These are phyloP conservation scores for Sycophila sp. DNA, from an alignment of 1,140 invertebrate genomes.

Conservation along the genomic window DNA sequence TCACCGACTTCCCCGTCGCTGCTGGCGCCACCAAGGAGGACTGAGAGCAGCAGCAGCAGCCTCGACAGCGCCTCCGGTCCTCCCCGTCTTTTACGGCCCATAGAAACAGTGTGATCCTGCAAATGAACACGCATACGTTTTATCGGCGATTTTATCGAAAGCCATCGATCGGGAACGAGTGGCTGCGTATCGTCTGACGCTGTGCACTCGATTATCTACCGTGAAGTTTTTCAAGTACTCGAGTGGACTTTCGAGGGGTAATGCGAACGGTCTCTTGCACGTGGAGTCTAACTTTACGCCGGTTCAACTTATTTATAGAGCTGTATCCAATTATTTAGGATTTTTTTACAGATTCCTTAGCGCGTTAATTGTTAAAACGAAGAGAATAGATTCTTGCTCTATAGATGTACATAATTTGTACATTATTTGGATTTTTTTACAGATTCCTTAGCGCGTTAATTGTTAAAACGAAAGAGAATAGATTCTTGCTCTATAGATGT, in stretches of 20 bases:
- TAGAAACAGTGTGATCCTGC: slow-evolving; percentile 54
- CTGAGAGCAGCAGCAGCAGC: slow-evolving; percentile 55
- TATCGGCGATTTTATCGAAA: not conserved
- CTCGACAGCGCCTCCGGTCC: slow-evolving; percentile 44
- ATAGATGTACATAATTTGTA: too few relatives aligned
- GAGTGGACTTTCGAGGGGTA: not conserved
- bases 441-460: too few relatives aligned
- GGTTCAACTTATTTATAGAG: too few relatives aligned
- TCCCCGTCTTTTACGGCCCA: slow-evolving; percentile 61
- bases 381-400: too few relatives aligned
- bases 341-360: too few relatives aligned
- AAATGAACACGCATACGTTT: slow-evolving; percentile 33
- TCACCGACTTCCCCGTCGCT: slow-evolving; percentile 60
- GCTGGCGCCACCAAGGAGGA: slow-evolving; percentile 49
- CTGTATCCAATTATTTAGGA: too few relatives aligned
- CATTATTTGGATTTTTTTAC: too few relatives aligned
- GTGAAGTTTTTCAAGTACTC: not conserved
- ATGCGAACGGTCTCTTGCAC: not conserved
- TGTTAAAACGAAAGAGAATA: too few relatives aligned
- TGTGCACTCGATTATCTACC: too few relatives aligned
- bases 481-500: too few relatives aligned
- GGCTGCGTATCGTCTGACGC: too few relatives aligned
- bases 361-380: too few relatives aligned
- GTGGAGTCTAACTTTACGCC: not conserved
- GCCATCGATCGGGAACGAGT: not conserved